Base-by-base conservation (phyloP, 2,888 invertebrate genomes). In the Polia nebulosa region DNA sequence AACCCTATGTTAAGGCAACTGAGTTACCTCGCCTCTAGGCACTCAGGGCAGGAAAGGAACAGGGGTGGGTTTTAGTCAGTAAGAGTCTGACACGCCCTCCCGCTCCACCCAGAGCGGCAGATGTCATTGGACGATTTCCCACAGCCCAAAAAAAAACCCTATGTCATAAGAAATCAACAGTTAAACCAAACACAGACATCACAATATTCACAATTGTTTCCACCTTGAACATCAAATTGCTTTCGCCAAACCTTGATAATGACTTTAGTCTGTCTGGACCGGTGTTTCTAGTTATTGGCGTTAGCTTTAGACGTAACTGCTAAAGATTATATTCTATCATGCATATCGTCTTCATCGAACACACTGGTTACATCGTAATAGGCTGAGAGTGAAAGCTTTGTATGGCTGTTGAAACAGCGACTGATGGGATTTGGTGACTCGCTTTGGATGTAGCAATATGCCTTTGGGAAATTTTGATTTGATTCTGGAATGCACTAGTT, bases 171-270 rank as follows among this genome's bases (percentile, higher is more conserved):
- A 4, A 41, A 32, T 62, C n/a, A 8, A 27, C 7, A 29, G 0
- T 25, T 36, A n/a, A n/a, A n/a, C 34, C 27, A 66, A 75, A 29
- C 7, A 1, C 25, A 44, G 39, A 56, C 41, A 29, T 73, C 27
- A 22, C 13, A 47, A 29, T 5, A 34, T 29, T 3, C 22, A 15
- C 9, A 70, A 55, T 57, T 25, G 17, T 58, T 53, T 55, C 53
- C 55, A 47, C 39, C 32, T 45, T 75, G 49, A 77, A 58, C 55
- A 59, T 59, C 58, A 58, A 57, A 39, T 27, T 17, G 7, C 66
- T 76, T 72, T 73, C 74, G 45, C 39, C 13, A 9, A 78, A 72
- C 75, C 75, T 76, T 76, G 78, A 58, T 76, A 76, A 76, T 76
- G 75, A 78, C 57, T 75, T 72, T 34, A 45, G 39, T 51, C 53